Evolutionary conservation across 2,113 vertebrate species (phyloP), one percentile per base, ranked within the genome.

Genomic region (Saimiri boliviensis): DNA sequence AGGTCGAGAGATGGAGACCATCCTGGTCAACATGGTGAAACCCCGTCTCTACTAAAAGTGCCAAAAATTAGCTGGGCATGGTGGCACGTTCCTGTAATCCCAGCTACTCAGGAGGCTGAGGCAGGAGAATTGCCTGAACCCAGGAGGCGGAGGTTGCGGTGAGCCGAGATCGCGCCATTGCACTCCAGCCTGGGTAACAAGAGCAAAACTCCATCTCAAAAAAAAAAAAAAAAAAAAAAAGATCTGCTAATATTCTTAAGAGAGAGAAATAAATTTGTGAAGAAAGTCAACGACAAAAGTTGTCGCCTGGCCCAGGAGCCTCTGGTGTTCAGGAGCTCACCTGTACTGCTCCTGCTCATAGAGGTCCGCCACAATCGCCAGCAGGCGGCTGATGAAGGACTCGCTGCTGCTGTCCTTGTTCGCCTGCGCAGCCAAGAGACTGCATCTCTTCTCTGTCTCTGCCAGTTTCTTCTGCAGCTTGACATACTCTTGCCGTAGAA

Each of bases 401-500:
- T 99, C 99, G 0, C 97, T 98, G 98, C 98, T 56, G n/a, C 95
- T 98, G 21, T 99, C 99, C 90, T 99, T 99, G 97, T 98, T 98
- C 4, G 99, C 98, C 98, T 99, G 99, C 0, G 99, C 99, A 0
- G 99, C 99, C 91, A 99, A 98, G 68, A 99, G 97, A 3, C 98
- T 99, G 58, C 99, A 99, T 88, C 98, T 99, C 98, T 99, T 99
- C 95, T 99, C 99, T 0, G 99, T 99, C 97, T 99, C 99, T 0
- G 99, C 99, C 85, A 99, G 96, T 94, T 99, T 99, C 99, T 99
- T 99, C 99, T 99, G 99, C 98, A 99, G 99, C 98, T 99, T 99
- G 96, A 99, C 99, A 23, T 99, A 99, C 98, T 99, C 99, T 99
- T 99, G 99, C 96, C 99, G 99, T 83, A 99, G 99, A 98, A 99